Evolutionary conservation across 2,888 invertebrate species (phyloP).

Genomic region (Axea sp.): DNA sequence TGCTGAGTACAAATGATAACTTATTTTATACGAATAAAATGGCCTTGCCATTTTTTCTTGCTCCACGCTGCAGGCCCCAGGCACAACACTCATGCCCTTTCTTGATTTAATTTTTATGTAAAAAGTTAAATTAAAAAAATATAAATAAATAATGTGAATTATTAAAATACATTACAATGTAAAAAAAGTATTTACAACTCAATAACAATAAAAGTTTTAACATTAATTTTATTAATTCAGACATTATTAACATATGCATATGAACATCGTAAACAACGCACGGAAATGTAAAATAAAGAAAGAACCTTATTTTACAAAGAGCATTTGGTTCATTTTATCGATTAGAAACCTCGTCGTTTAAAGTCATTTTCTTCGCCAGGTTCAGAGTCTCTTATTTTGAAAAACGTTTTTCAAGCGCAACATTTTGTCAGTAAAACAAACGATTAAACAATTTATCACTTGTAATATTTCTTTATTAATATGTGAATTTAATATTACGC

Average conservation of each 20-base stretch:
- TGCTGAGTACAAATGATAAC: too few relatives aligned
- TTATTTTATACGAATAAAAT: not conserved
- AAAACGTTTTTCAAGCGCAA: constrained; percentile 5
- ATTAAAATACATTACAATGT: too few relatives aligned
- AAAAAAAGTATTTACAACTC: too few relatives aligned
- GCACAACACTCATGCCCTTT: constrained; percentile 1
- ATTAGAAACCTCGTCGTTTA: constrained; percentile 30
- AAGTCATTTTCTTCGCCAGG: constrained; percentile 9
- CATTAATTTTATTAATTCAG: too few relatives aligned
- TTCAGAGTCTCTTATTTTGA: constrained; percentile 16
- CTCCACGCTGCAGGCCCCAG: constrained; percentile 9
- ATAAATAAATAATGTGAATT: too few relatives aligned
- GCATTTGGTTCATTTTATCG: constrained; percentile 51
- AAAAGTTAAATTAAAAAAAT: not conserved
- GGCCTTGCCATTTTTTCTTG: constrained; percentile 12
- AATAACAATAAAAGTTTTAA: too few relatives aligned
- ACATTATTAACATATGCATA: too few relatives aligned
- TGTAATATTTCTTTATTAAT: too few relatives aligned
- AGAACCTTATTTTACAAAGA: constrained; percentile 10
- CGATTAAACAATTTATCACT: too few relatives aligned
- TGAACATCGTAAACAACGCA: too few relatives aligned
- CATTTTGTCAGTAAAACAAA: not conserved
- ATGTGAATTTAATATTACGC: too few relatives aligned
- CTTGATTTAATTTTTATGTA: too few relatives aligned
- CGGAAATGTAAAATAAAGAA: constrained; percentile 1